Conservation (phyloP, 2,797 vertebrate genomes). For the Florisuga fusca region DNA sequence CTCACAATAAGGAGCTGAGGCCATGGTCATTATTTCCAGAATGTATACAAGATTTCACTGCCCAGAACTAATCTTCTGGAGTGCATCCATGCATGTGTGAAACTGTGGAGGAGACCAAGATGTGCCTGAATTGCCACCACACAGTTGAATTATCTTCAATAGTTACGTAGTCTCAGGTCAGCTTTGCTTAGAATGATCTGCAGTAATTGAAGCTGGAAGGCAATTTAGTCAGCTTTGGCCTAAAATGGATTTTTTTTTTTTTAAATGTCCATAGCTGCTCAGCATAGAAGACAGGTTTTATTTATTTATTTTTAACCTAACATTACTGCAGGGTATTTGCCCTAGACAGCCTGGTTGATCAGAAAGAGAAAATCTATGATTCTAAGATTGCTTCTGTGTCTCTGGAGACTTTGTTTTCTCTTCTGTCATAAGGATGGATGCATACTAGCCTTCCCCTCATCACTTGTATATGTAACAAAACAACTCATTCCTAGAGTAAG, state of each 20-base stretch:
- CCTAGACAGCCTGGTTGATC: neutral
- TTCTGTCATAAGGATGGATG: neutral
- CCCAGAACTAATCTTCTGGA: conserved; percentile 53
- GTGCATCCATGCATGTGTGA: conserved; percentile 38
- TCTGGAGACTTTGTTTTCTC: neutral
- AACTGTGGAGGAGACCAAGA: conserved; percentile 53
- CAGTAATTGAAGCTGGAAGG: neutral
- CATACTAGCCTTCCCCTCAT: neutral
- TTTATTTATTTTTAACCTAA: neutral
- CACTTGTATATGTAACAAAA: neutral
- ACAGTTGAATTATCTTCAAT: neutral
- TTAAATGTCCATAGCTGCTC: neutral
- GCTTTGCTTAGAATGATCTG: neutral
- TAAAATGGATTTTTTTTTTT: neutral
- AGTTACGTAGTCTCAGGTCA: neutral
- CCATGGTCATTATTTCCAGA: conserved; percentile 42
- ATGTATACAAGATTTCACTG: conserved; percentile 15
- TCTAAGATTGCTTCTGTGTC: neutral
- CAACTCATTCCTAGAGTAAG: neutral
- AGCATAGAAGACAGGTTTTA: neutral
- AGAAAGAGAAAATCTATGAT: neutral
- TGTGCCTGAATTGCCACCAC: conserved; percentile 11
- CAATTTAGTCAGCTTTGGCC: neutral
- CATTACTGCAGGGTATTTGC: neutral
- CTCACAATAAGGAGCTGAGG: conserved; percentile 17